phyloP scores from a whole-genome alignment of 2,113 vertebrate genomes.

The Antennarius striatus region DNA sequence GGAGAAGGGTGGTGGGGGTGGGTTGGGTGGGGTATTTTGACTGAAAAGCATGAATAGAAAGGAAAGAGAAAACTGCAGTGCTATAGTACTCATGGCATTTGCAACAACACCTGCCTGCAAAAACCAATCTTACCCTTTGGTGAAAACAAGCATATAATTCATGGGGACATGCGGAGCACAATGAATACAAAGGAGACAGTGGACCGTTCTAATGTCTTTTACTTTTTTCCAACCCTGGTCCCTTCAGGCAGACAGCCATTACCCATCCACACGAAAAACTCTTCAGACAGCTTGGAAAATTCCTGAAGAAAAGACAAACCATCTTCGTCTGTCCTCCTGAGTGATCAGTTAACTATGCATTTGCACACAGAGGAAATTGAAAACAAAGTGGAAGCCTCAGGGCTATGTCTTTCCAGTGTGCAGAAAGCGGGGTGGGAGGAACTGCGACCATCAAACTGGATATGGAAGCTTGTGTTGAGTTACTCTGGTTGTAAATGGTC shows the following conservation, averaged over 20 bases:
- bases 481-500: constrained; percentile 30
- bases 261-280: constrained; percentile 19
- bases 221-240: constrained; percentile 47
- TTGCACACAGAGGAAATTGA: constrained; percentile 48
- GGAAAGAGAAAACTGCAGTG: neutral
- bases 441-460: constrained; percentile 46
- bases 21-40: constrained; percentile 44
- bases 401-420: constrained; percentile 44
- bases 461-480: constrained; percentile 28
- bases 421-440: constrained; percentile 15
- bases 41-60: constrained; percentile 39
- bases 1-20: too few relatives aligned
- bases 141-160: constrained; percentile 60
- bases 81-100: constrained; percentile 35
- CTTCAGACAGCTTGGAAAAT: constrained; percentile 17
- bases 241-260: constrained; percentile 52
- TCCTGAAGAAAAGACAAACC: neutral
- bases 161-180: constrained; percentile 43
- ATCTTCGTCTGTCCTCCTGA: constrained; percentile 6
- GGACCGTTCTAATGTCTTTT: constrained; percentile 56
- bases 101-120: constrained; percentile 45
- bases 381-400: constrained; percentile 51
- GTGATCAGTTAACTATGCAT: constrained; percentile 25
- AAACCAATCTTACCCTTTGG: constrained; percentile 40
- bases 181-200: constrained; percentile 41